A percentile compares a stretch with the other conserved stretches of the same genome.
Evolutionary conservation across 64 coral and sea anemone genomes (phyloP).

Genomic region (Acropora yongei): DNA sequence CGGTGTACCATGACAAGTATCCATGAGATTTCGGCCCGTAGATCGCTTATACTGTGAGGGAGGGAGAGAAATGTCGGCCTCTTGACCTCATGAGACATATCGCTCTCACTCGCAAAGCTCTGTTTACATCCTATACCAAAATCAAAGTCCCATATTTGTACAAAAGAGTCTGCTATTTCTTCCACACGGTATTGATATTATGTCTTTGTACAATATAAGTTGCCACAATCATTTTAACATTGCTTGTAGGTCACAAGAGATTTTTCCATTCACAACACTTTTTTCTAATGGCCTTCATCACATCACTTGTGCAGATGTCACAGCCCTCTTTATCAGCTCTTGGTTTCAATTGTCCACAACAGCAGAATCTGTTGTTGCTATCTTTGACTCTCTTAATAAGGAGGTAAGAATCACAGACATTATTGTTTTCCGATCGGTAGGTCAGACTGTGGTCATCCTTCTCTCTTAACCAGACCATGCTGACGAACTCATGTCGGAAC

Average conservation of each 20-base stretch:
- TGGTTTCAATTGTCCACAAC: slow-evolving; percentile 25
- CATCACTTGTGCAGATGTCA: neutral
- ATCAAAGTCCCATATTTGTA: too few species aligned
- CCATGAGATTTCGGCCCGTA: too few species aligned
- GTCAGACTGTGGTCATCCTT: slow-evolving; percentile 5
- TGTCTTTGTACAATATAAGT: too few species aligned
- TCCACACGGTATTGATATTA: too few species aligned
- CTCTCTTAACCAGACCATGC: slow-evolving; percentile 33
- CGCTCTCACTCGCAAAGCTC: too few species aligned
- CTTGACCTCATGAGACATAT: too few species aligned
- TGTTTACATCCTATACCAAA: too few species aligned
- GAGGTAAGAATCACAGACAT: slow-evolving; percentile 9
- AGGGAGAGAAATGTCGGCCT: too few species aligned
- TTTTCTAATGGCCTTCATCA: neutral
- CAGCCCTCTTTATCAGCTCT: neutral
- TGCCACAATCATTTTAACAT: neutral
- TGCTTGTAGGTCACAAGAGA: neutral
- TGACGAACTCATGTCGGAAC: slow-evolving; percentile 51
- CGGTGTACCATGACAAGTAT: too few species aligned
- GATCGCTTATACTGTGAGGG: too few species aligned
- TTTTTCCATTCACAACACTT: neutral
- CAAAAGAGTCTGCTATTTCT: too few species aligned
- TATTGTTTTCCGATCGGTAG: slow-evolving; percentile 15
- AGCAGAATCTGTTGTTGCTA: neutral
- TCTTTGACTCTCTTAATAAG: slow-evolving; percentile 19